Conservation (phyloP, 2,797 vertebrate genomes). For the Cynodonichthys magdalenae region DNA sequence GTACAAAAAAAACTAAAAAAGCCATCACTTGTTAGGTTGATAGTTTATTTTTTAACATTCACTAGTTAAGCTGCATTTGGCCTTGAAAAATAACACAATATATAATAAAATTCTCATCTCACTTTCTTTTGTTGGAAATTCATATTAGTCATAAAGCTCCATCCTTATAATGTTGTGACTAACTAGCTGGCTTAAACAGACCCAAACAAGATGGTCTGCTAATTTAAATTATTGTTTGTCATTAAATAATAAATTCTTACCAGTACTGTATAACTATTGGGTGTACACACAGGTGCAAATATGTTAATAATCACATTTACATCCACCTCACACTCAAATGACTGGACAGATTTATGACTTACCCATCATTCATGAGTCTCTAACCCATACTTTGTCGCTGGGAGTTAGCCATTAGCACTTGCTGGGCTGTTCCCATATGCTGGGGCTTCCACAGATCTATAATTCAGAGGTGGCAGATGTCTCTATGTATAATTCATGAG, state of each 20-base stretch:
- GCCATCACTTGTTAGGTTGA: slow-evolving; percentile 30
- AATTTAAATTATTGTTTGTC: slow-evolving; percentile 31
- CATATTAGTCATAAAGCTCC: background rate
- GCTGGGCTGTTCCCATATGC: slow-evolving; percentile 80
- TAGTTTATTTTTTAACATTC: slow-evolving; percentile 19
- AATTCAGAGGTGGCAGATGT: slow-evolving; percentile 87
- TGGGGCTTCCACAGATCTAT: slow-evolving; percentile 81
- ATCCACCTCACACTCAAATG: slow-evolving; percentile 43
- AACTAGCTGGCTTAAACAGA: background rate
- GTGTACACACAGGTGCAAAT: slow-evolving; percentile 17
- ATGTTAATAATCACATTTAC: slow-evolving; percentile 62
- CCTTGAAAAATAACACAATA: slow-evolving; percentile 1
- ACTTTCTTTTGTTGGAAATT: background rate
- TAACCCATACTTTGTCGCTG: slow-evolving; percentile 76
- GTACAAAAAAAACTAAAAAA: slow-evolving; percentile 48
- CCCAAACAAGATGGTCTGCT: slow-evolving; percentile 10
- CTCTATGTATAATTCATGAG: slow-evolving; percentile 83
- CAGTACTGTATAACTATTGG: slow-evolving; percentile 5
- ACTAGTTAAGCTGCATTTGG: slow-evolving; percentile 18
- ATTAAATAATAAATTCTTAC: slow-evolving; percentile 15
- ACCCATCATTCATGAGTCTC: slow-evolving; percentile 66
- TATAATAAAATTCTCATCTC: slow-evolving; percentile 6
- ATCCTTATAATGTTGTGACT: too few relatives aligned
- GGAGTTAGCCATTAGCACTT: slow-evolving; percentile 80
- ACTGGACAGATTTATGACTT: slow-evolving; percentile 60